These are phyloP conservation scores for Menura novaehollandiae DNA, from an alignment of 2,113 vertebrate species.

Conservation along the genomic window DNA sequence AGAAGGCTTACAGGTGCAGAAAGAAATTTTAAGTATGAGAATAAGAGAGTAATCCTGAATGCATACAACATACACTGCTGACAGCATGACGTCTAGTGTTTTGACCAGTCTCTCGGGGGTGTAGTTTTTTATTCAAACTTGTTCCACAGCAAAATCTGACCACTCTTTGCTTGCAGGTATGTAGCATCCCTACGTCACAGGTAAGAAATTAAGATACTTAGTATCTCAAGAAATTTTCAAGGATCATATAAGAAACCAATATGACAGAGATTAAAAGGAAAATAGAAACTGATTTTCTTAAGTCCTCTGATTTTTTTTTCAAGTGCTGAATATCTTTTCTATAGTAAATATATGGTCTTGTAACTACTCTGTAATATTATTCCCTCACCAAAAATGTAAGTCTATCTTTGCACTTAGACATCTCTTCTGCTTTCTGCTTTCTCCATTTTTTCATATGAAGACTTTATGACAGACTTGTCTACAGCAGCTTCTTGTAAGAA, in stretches of 20 bases:
- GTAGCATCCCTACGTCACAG: background rate
- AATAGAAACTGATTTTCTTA: background rate
- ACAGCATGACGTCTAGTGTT: background rate
- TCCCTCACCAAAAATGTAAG: background rate
- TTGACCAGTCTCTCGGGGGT: background rate
- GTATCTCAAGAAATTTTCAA: background rate
- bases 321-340: background rate
- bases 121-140: background rate
- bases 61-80: background rate
- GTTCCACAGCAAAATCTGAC: background rate
- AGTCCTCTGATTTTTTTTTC: background rate
- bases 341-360: background rate
- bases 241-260: background rate
- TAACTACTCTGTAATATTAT: background rate
- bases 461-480: background rate
- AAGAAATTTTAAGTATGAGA: background rate
- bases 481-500: background rate
- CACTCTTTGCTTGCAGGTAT: background rate
- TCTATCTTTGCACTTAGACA: background rate
- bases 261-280: background rate
- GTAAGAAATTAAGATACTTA: background rate
- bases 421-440: background rate
- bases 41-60: background rate
- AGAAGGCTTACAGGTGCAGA: background rate
- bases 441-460: background rate